phyloP scores from a whole-genome alignment of 2,888 invertebrate genomes.

The Ophion ellenae region DNA sequence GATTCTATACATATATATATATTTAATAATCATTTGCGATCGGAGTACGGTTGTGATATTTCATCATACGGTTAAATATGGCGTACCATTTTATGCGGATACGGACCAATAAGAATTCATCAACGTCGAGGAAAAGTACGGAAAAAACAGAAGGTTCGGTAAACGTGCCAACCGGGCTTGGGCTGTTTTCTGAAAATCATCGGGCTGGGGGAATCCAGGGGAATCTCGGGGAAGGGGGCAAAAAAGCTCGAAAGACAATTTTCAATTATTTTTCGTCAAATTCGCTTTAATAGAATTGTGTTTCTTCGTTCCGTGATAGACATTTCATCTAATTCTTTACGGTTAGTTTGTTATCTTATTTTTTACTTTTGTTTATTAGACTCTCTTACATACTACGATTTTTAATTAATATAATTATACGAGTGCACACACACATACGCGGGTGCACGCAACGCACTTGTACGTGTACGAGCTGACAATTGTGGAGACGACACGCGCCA shows the following conservation, averaged over 20 bases:
- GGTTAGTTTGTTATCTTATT: slow-evolving; percentile 76
- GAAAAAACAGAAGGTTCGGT: too few species aligned
- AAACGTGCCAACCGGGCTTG: too few species aligned
- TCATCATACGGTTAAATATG: too few species aligned
- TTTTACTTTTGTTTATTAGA: slow-evolving; percentile 71
- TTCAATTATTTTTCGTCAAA: slow-evolving; percentile 62
- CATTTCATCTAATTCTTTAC: slow-evolving; percentile 71
- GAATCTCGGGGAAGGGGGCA: not conserved
- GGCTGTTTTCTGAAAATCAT: not conserved
- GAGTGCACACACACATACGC: slow-evolving; percentile 62
- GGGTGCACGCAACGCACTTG: slow-evolving; percentile 47
- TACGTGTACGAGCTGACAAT: slow-evolving; percentile 67
- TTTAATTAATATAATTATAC: slow-evolving; percentile 61
- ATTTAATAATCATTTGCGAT: too few species aligned
- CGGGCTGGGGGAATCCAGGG: too few species aligned
- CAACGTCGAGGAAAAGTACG: too few species aligned
- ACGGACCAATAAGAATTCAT: too few species aligned
- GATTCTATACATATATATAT: too few species aligned
- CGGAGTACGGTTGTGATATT: too few species aligned
- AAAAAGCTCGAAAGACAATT: slow-evolving; percentile 19
- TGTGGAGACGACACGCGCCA: slow-evolving; percentile 70
- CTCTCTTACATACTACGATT: slow-evolving; percentile 77
- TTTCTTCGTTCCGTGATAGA: slow-evolving; percentile 77
- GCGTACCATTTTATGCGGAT: too few species aligned
- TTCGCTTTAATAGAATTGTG: slow-evolving; percentile 70